Base-by-base conservation (phyloP, 2,888 invertebrate species). In the Ramazzottius varieornatus region DNA sequence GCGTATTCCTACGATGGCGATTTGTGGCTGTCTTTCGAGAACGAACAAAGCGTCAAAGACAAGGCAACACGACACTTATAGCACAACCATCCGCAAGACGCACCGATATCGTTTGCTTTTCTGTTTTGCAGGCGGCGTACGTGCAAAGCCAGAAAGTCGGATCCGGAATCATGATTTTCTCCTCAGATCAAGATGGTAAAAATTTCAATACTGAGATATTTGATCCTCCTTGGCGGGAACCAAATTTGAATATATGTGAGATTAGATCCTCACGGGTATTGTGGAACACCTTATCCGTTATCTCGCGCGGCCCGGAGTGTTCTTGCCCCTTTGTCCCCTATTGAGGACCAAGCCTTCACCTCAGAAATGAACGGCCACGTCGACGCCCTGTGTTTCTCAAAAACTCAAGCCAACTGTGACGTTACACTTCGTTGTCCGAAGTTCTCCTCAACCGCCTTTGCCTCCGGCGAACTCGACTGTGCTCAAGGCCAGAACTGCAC, bases 151-250 rank as follows among this genome's bases (percentile, higher is more conserved):
- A 54, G 20, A 54, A 29, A 24, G 4, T 54, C 4, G 54, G 54
- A 13, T 8, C 8, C 8, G 54, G 54, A 4, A 54, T 54, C 8
- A 54, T 54, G 54, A 29, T 54, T 8, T 54, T 54, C 24, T 54
- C 54, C 29, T 24, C n/a, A 4, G 54, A 54, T 54, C 54, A 54
- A 54, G 54, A 54, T 54, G 54, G 54, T 54, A 13, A n/a, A n/a
- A n/a, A n/a, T n/a, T n/a, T n/a, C n/a, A n/a, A n/a, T n/a, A n/a
- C n/a, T n/a, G n/a, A n/a, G n/a, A n/a, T n/a, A n/a, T n/a, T n/a
- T n/a, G n/a, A n/a, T n/a, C n/a, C n/a, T n/a, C n/a, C n/a, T n/a
- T n/a, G n/a, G n/a, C n/a, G n/a, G n/a, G n/a, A n/a, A n/a, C n/a
- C n/a, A n/a, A n/a, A n/a, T n/a, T n/a, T n/a, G n/a, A n/a, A n/a